Evolutionary conservation across 37 sponge, comb jelly and placozoan genomes (phyloP), one percentile per base, ranked within the genome.

Genomic region (Dysidea cf. avara): DNA sequence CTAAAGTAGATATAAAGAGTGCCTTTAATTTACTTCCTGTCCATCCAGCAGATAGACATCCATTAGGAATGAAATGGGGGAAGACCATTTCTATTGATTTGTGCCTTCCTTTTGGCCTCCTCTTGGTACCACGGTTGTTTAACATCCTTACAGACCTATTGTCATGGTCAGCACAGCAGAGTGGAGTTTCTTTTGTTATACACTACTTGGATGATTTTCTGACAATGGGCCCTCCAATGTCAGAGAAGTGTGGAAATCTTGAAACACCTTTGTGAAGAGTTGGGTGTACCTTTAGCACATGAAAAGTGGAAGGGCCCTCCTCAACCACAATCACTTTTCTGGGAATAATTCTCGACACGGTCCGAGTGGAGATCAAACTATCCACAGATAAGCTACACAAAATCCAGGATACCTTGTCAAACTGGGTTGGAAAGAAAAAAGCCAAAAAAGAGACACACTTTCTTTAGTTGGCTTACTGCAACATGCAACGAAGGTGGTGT

Each of bases 161-260:
- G 12, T 43, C 49, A 36, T 76, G 77, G 77, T 32, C 65, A 37
- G 7, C 53, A 14, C 3, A 6, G 1, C 9, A 55, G 21, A 43
- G 21, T 26, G 79, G 79, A 7, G 67, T 68, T 16, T 2, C 43
- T 11, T 55, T 0, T 29, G 12, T 29, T 1, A 35, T 76, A 21
- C 77, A 76, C 35, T 76, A 76, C 66, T 43, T 76, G 39, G 68
- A 66, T 25, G 68, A 78, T 35, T 78, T 46, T 61, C 35, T 78
- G 1, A 29, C 50, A 7, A 46, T 78, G 7, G 69, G 64, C 1
- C 59, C 59, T 0, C 60, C 68, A 9, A 6, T 69, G 70, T 50
- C 30, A 48, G 11, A 58, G 57, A 6, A 50, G 33, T 11, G 59
- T 78, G 18, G 18, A 6, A 32, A 21, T 3, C 3, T 2, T 49